A percentile compares a stretch with the other conserved stretches of the same genome.
These are phyloP conservation scores for Catalaphyllia jardinei DNA, from an alignment of 64 coral and sea anemone genomes.

Conservation along the genomic window DNA sequence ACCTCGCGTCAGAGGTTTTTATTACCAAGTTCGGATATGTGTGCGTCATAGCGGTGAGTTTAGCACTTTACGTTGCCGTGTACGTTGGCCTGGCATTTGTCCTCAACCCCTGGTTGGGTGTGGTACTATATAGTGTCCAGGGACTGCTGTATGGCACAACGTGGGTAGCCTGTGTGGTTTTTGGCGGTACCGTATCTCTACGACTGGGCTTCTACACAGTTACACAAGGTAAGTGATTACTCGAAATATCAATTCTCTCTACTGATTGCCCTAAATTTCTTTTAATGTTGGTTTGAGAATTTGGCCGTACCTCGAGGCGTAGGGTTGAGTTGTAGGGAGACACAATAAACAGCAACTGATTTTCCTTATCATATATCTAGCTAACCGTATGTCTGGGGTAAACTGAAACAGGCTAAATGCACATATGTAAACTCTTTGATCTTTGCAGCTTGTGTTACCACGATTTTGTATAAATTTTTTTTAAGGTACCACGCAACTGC, in stretches of 20 bases:
- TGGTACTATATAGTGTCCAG: slow-evolving; percentile 39
- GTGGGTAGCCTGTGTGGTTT: slow-evolving; percentile 49
- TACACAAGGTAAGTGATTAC: not conserved
- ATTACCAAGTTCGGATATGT: slow-evolving; percentile 38
- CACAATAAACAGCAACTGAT: too few relatives aligned
- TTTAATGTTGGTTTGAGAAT: not conserved
- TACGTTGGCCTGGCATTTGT: slow-evolving; percentile 44
- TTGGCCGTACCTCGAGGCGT: not conserved
- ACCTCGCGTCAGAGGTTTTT: slow-evolving; percentile 16
- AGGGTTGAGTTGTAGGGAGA: too few relatives aligned
- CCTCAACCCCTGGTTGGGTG: slow-evolving; percentile 11
- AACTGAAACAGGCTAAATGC: too few relatives aligned
- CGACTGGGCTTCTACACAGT: not conserved
- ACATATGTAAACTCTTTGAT: too few relatives aligned
- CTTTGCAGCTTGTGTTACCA: too few relatives aligned
- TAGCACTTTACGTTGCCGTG: slow-evolving; percentile 16
- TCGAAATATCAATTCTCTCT: not conserved
- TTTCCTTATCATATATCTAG: too few relatives aligned
- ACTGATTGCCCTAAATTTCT: not conserved
- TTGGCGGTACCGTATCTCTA: slow-evolving; percentile 14
- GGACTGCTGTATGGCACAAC: slow-evolving; percentile 43
- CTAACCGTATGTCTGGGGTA: too few relatives aligned
- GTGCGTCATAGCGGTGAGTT: slow-evolving; percentile 7
- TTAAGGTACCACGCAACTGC: too few relatives aligned
- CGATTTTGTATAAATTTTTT: too few relatives aligned